Evolutionary conservation across 1,140 invertebrate species (phyloP), one percentile per base, ranked within the genome.

Genomic region (Spodoptera litura): DNA sequence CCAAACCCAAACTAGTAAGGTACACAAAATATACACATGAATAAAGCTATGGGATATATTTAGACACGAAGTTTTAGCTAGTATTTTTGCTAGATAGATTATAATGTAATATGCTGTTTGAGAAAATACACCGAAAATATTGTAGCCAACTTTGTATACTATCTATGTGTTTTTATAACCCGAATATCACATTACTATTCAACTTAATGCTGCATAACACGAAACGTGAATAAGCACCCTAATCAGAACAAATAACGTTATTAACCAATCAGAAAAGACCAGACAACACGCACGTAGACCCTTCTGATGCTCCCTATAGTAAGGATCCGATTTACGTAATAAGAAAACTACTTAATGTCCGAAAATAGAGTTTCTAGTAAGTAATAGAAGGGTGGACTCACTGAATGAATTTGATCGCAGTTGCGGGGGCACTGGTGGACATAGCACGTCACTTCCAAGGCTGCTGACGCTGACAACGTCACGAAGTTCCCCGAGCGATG

Each of bases 351-450:
- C 38, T 9, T 44, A 44, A 44, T 0, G 38, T 58, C 25, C 56
- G 11, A 12, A 27, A 11, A 58, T 5, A 27, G 27, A 58, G 9
- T 11, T 58, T 58, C 9, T 58, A 58, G 25, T 27, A 58, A 11
- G 15, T 27, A 27, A 10, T 55, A 44, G 38, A 68, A 56, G 52
- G 78, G 71, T 71, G 83, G 83, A 95, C 95, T 96, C 90, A 96
- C 96, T 96, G 93, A 96, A 96, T 25, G 96, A 96, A 84, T 96
- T 96, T 13, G 96, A 96, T 52, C 96, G 94, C 78, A 95, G 95
- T 74, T 95, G 95, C 58, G 92, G 87, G 15, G 93, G 89, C 35
- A 92, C 89, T 1, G 95, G 95, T 12, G 95, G 94, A 78, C 94
- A 89, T 12, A 96, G 81, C 62, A 95, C 91, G 79, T 95, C 95